Evolutionary conservation across 1,140 invertebrate species (phyloP).

Genomic region (Myzus persicae): DNA sequence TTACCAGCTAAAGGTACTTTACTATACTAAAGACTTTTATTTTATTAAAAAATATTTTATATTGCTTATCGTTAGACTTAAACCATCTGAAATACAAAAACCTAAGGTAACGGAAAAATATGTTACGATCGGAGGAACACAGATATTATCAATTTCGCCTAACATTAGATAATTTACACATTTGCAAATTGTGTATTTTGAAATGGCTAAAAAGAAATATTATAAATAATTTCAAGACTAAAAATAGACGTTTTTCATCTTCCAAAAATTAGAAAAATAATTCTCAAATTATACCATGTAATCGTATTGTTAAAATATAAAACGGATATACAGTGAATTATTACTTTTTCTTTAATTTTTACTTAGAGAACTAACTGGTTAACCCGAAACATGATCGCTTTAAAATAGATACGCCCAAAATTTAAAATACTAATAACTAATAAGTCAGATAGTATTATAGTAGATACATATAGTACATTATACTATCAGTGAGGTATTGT

Average conservation of each 20-base stretch:
- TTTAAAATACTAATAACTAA: too few species aligned
- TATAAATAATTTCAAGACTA: not conserved
- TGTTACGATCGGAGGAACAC: not conserved
- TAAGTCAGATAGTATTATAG: too few species aligned
- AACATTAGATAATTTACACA: not conserved
- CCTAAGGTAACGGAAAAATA: not conserved
- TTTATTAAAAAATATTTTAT: slow-evolving; percentile 6
- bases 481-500: too few species aligned
- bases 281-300: too few species aligned
- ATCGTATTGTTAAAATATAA: too few species aligned
- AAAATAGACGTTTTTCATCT: not conserved
- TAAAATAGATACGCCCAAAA: too few species aligned
- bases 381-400: too few species aligned
- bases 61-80: not conserved
- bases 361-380: too few species aligned
- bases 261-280: too few species aligned
- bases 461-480: too few species aligned
- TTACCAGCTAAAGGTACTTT: not conserved
- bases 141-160: not conserved
- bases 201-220: not conserved
- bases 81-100: not conserved
- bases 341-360: too few species aligned
- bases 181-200: not conserved
- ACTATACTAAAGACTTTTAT: not conserved
- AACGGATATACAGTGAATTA: too few species aligned